Conservation (phyloP, 2,888 invertebrate species). For the Dysmachus trigonus region DNA sequence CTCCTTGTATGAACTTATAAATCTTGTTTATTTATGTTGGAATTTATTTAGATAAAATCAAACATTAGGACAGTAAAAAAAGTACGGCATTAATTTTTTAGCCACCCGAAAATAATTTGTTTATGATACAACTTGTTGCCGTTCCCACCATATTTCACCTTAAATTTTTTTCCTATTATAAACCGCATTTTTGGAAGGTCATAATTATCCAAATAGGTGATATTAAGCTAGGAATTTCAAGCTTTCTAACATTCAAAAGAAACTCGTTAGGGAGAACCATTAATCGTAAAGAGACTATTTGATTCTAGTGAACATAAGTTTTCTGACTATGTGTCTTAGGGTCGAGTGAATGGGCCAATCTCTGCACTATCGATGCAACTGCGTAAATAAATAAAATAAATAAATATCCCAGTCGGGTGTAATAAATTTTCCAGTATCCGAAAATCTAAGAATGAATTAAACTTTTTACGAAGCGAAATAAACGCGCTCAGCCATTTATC, state of each 20-base stretch:
- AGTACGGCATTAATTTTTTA: too few relatives aligned
- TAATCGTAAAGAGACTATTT: background rate
- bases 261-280: background rate
- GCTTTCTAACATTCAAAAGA: background rate
- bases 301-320: background rate
- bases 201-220: background rate
- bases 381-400: background rate
- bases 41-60: background rate
- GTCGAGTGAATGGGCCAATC: background rate
- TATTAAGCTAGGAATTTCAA: background rate
- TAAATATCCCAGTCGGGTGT: background rate
- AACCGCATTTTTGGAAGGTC: background rate
- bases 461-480: background rate
- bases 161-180: background rate
- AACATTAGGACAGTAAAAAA: too few relatives aligned
- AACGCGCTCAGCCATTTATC: slow-evolving; percentile 5
- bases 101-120: background rate
- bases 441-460: background rate
- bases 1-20: background rate
- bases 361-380: background rate
- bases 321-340: background rate
- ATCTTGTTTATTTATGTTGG: too few relatives aligned
- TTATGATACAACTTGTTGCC: background rate
- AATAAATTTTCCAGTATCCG: background rate
- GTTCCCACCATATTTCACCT: background rate